Percentiles rank a stretch among this genome's conserved stretches.
These are phyloP conservation scores for Pangasius sanitwongsei DNA, from an alignment of 2,797 vertebrate genomes.

Conservation along the genomic window DNA sequence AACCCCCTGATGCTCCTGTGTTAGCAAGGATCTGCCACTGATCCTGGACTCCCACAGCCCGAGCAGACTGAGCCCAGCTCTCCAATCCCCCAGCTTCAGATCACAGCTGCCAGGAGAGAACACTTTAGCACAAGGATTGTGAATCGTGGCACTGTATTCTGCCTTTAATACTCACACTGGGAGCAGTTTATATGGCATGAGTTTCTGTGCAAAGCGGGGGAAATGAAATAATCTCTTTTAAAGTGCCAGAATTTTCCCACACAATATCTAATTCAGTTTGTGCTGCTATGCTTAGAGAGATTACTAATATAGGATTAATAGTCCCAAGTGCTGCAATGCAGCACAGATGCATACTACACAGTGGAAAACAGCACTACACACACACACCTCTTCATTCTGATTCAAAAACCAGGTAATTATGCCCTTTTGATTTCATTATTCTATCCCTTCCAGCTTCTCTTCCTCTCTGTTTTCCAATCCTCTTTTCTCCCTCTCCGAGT, in stretches of 20 bases:
- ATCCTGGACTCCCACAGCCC: constrained; percentile 39
- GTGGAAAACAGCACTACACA: constrained; percentile 1
- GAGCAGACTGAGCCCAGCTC: constrained; percentile 44
- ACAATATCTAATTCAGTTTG: constrained; percentile 25
- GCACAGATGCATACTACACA: constrained; percentile 48
- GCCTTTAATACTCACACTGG: constrained; percentile 21
- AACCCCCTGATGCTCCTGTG: constrained; percentile 36
- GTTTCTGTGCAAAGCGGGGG: constrained; percentile 18
- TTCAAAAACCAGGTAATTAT: not conserved
- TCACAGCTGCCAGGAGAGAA: constrained; percentile 34
- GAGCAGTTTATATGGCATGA: constrained; percentile 9
- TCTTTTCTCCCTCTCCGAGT: not conserved
- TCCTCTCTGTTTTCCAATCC: constrained; percentile 9
- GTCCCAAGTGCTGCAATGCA: constrained; percentile 58
- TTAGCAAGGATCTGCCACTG: constrained; percentile 30
- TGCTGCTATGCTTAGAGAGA: constrained; percentile 17
- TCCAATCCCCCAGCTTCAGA: constrained; percentile 46
- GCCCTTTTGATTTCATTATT: constrained; percentile 26
- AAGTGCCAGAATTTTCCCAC: constrained; percentile 14
- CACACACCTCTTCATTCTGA: not conserved
- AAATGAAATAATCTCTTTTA: constrained; percentile 17
- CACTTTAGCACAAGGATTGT: constrained; percentile 26
- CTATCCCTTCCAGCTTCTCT: constrained; percentile 9
- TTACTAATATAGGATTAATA: constrained; percentile 5
- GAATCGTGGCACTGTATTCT: constrained; percentile 15